A percentile compares a stretch with the other conserved stretches of the same genome.
These are phyloP conservation scores for Hylyphantes graminicola DNA, from an alignment of 1,140 invertebrate species.

Conservation along the genomic window DNA sequence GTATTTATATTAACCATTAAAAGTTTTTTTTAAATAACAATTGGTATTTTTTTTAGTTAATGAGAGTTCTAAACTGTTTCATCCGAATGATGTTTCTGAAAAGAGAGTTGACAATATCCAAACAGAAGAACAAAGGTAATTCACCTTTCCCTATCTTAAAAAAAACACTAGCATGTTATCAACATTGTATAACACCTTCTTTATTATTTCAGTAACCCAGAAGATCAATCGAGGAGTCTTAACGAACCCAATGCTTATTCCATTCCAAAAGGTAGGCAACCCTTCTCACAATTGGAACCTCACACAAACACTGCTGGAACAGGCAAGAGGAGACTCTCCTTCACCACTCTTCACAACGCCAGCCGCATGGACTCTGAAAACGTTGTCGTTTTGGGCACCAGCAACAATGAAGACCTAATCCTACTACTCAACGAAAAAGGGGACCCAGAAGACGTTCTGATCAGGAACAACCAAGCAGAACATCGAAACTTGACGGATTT, in stretches of 20 bases:
- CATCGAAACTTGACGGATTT: not conserved
- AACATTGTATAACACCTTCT: too few species aligned
- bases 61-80: slow-evolving; percentile 18
- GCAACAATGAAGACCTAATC: slow-evolving; percentile 50
- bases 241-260: not conserved
- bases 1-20: not conserved
- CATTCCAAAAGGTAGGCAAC: slow-evolving; percentile 23
- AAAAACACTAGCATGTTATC: not conserved
- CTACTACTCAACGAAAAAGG: slow-evolving; percentile 41
- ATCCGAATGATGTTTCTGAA: slow-evolving; percentile 12
- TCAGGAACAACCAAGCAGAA: slow-evolving; percentile 35
- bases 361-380: slow-evolving; percentile 35
- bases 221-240: not conserved
- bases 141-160: too few species aligned
- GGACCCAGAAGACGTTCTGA: slow-evolving; percentile 36
- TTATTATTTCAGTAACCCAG: not conserved
- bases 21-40: too few species aligned
- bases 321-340: slow-evolving; percentile 42
- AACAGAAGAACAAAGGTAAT: not conserved
- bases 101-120: slow-evolving; percentile 1
- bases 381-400: slow-evolving; percentile 43
- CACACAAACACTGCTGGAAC: slow-evolving; percentile 25
- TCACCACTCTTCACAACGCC: slow-evolving; percentile 26
- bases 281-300: not conserved
- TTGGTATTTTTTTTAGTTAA: slow-evolving; percentile 15